A percentile compares a stretch with the other conserved stretches of the same genome.
phyloP scores from a whole-genome alignment of 2,888 invertebrate genomes.

The Parnassius apollo region DNA sequence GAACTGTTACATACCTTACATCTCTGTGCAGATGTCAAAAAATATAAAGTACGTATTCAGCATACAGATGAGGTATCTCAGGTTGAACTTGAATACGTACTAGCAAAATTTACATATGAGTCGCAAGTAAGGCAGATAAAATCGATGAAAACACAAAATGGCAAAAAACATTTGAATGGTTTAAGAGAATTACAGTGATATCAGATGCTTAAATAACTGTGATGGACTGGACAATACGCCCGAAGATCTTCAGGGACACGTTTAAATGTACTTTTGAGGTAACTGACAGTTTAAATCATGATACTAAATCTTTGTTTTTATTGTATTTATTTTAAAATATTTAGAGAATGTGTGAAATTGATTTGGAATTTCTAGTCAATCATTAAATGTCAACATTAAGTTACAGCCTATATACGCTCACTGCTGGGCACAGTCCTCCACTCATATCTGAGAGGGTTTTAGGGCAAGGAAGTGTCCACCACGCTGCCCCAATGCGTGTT shows the following conservation, averaged over 20 bases:
- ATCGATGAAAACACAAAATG: constrained; percentile 19
- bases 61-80: constrained; percentile 19
- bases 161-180: constrained; percentile 23
- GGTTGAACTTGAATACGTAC: constrained; percentile 14
- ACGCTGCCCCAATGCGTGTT: no score
- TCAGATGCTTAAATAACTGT: constrained; percentile 21
- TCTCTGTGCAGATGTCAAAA: constrained; percentile 14
- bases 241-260: constrained; percentile 8
- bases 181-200: constrained; percentile 19
- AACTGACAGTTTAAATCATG: neutral
- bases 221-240: constrained; percentile 26
- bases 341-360: no score
- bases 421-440: no score
- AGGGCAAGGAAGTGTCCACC: no score
- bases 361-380: no score
- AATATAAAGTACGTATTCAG: constrained; percentile 13
- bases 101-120: constrained; percentile 22
- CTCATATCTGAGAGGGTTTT: no score
- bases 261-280: constrained; percentile 2
- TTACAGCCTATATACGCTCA: no score
- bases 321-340: no score
- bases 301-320: neutral
- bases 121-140: constrained; percentile 15
- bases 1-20: constrained; percentile 11
- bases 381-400: no score